Evolutionary conservation across 2,888 invertebrate genomes (phyloP), one percentile per base, ranked within the genome.

Genomic region (Cerastoderma edule): DNA sequence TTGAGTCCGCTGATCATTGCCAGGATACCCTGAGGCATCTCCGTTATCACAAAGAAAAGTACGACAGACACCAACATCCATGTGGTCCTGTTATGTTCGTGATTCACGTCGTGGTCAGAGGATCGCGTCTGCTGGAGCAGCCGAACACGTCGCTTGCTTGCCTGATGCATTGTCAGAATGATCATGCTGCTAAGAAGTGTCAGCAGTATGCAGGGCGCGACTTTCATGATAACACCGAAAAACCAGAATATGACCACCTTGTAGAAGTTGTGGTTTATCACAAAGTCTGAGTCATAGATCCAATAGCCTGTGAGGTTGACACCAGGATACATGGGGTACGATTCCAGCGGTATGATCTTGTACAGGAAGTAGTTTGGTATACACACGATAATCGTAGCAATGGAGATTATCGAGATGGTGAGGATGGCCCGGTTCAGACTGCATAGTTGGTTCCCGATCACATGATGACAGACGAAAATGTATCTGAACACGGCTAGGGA

Each of bases 401-500:
- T 74, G 5, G 88, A 83, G 8, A 91, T 89, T 4, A 89, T 85
- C 0, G 83, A 72, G 22, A 92, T 89, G 3, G 91, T 89, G 27
- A 92, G 72, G 57, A 89, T 88, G 16, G 92, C 90, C 33, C 92
- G 84, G 8, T 78, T 73, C 65, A 91, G 80, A 78, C 89, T 91
- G 87, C 92, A 92, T 75, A 90, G 82, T 24, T 80, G 83, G 56
- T 89, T 88, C 4, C 91, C 92, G 50, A 87, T 83, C 22, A 89
- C 87, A 73, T 91, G 92, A 72, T 90, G 90, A 79, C 92, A 92
- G 66, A 94, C 93, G 72, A 93, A 93, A 24, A 93, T 92, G 91
- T 97, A 98, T 5, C 98, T 94, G 97, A 98, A 98, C 10, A 98
- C 96, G 0, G 98, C 98, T 83, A 99, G 93, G 0, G 97, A 96